Base-by-base conservation (phyloP, 2,113 vertebrate genomes). In the Picathartes gymnocephalus region DNA sequence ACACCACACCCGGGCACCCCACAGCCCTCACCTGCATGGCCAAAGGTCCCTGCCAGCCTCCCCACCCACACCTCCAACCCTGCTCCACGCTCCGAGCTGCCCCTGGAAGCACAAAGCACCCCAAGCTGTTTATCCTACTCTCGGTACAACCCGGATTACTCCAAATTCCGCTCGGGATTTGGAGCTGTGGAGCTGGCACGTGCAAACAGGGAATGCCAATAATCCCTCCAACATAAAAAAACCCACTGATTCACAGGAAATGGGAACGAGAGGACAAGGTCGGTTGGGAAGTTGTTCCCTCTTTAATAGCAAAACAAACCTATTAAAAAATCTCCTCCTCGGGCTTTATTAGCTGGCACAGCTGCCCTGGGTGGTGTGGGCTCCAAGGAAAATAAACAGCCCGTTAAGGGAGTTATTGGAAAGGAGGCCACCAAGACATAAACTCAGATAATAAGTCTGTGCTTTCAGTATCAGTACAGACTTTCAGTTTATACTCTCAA, bases 41-140 rank as follows among this genome's bases (percentile, higher is more conserved):
- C 96, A 98, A 98, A 98, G 97, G 97, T 97, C 97, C 86, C 8
- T 22, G 50, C 11, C 10, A 91, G 30, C 84, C 61, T 65, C 21
- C 54, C 88, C 80, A 25, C 84, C 90, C 96, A 21, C 21, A 13
- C 4, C 2, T 5, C 60, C 57, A 33, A 27, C 44, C n/a, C 40
- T 37, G 68, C 84, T 61, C 24, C 31, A n/a, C 27, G 10, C 60
- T 37, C 13, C 4, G 31, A 24, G 58, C 74, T 64, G 27, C 42
- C 81, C 20, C 56, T 7, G n/a, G 35, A 7, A 28, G 42, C 12
- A 65, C 50, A 33, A 20, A 85, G 35, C 30, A 21, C 28, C 42
- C 25, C 1, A 0, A 54, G 89, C 47, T 61, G 31, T 37, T 89
- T 10, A 68, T 60, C 82, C 88, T 15, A 4, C 81, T 19, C 81